phyloP scores from a whole-genome alignment of 2,797 vertebrate genomes.

The Intellagama lesueurii region DNA sequence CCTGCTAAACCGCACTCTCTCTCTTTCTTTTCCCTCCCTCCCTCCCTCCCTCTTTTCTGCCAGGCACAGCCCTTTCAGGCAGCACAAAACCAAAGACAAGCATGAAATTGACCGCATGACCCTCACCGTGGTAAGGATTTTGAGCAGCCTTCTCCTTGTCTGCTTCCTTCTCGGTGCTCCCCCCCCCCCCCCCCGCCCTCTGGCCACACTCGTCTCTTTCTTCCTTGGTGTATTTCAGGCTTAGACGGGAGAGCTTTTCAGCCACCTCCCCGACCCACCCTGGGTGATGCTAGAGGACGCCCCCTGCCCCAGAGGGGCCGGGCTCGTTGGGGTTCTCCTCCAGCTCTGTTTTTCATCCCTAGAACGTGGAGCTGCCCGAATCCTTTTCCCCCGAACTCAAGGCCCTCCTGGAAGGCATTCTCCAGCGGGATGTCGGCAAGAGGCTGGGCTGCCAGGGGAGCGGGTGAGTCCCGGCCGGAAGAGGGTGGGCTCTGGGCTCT shows the following conservation, averaged over 20 bases:
- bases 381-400: conserved; percentile 92
- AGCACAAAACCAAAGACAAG: conserved; percentile 99
- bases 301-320: too few species aligned
- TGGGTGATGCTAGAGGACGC: too few species aligned
- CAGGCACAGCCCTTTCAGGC: conserved; percentile 98
- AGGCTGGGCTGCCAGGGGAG: conserved; percentile 91
- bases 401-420: conserved; percentile 91
- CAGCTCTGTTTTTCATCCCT: not conserved
- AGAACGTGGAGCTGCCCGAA: conserved; percentile 97
- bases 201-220: too few species aligned
- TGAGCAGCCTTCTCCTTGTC: not conserved
- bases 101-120: conserved; percentile 99
- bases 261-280: too few species aligned
- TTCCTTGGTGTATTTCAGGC: too few species aligned
- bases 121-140: conserved; percentile 91
- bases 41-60: not conserved
- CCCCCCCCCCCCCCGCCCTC: too few species aligned
- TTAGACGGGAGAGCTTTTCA: too few species aligned
- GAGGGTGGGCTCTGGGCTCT: fast-evolving
- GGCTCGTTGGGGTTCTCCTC: not conserved
- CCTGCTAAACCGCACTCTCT: too few species aligned
- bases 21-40: not conserved
- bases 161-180: too few species aligned
- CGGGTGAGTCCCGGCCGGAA: conserved; percentile 78
- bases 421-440: conserved; percentile 91